phyloP scores from a whole-genome alignment of 2,113 vertebrate genomes.

The Colossoma macropomum region DNA sequence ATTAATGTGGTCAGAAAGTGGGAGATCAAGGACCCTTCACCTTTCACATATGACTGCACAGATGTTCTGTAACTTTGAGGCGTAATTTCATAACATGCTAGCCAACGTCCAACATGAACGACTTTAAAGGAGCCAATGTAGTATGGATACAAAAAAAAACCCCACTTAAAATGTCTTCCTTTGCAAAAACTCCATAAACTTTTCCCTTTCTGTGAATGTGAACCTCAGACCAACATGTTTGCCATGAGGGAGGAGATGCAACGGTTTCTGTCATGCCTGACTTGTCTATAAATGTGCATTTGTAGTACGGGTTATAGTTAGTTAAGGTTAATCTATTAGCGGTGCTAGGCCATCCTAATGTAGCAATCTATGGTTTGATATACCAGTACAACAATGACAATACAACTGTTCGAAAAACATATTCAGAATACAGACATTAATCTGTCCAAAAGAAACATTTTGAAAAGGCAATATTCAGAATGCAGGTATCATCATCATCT shows the following conservation, averaged over 20 bases:
- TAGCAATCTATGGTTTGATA: conserved; percentile 2
- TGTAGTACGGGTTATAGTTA: no score
- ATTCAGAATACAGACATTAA: no score
- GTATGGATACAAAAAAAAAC: conserved; percentile 14
- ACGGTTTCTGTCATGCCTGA: no score
- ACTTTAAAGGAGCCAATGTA: neutral
- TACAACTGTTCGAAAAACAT: no score
- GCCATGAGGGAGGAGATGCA: no score
- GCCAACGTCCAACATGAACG: neutral
- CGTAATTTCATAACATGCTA: conserved; percentile 34
- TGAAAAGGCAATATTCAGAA: no score
- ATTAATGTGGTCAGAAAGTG: conserved; percentile 43
- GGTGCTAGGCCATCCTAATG: no score
- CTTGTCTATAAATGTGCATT: no score
- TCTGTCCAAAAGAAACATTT: no score
- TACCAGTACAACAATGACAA: neutral
- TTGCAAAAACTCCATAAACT: neutral
- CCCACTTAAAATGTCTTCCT: conserved; percentile 10
- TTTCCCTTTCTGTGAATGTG: neutral
- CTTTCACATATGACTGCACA: conserved; percentile 52
- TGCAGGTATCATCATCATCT: no score
- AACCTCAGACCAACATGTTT: no score
- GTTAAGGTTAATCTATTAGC: no score
- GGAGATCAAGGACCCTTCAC: conserved; percentile 36
- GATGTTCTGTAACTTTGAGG: conserved; percentile 36